A percentile compares a stretch with the other conserved stretches of the same genome.
Evolutionary conservation across 1,140 invertebrate species (phyloP).

Genomic region (Antheraea mylitta): DNA sequence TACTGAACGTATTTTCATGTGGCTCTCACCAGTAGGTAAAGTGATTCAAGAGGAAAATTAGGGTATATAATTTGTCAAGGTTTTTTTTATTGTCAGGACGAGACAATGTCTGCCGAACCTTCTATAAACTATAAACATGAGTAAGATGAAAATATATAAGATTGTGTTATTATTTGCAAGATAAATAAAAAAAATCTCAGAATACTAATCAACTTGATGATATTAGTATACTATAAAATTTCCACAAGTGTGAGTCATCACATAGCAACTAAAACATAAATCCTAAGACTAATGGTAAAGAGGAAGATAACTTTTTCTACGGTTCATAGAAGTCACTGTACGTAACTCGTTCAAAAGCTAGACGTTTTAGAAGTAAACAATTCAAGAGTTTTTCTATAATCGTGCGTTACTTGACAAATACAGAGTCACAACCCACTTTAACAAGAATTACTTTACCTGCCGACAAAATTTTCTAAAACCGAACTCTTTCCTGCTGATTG

Average conservation of each 20-base stretch:
- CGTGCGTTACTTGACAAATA: neutral
- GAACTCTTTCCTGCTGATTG: conserved; percentile 99
- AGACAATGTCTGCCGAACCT: no score
- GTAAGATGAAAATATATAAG: no score
- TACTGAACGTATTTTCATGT: no score
- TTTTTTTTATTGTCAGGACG: no score
- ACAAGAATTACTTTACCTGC: conserved; percentile 86
- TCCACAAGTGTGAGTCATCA: neutral
- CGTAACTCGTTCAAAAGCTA: neutral
- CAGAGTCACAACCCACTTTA: neutral
- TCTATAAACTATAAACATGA: no score
- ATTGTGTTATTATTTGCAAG: no score
- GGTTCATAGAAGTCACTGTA: neutral
- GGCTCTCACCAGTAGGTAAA: no score
- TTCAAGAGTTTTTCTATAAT: neutral
- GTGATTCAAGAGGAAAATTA: no score
- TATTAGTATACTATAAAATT: neutral
- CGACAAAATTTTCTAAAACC: conserved; percentile 99
- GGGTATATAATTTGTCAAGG: no score
- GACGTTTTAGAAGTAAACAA: neutral
- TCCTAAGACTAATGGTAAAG: neutral
- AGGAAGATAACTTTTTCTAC: neutral
- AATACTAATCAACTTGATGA: neutral
- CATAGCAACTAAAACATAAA: neutral
- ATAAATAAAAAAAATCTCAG: neutral